These are phyloP conservation scores for Anorthoa munda DNA, from an alignment of 2,888 invertebrate genomes.

Conservation along the genomic window DNA sequence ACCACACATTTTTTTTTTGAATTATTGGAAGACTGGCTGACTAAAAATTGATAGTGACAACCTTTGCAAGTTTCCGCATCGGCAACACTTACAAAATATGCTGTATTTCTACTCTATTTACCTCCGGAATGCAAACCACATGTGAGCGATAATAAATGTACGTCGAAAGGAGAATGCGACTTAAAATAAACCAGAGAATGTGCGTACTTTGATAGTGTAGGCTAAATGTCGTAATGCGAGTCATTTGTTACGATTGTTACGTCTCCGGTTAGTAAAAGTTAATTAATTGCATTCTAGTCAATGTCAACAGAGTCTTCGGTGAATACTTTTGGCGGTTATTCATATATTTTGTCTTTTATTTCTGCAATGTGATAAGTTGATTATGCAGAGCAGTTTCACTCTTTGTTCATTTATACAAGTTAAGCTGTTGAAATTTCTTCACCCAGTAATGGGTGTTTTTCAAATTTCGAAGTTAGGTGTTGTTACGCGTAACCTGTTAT, in stretches of 20 bases:
- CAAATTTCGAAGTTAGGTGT: neutral
- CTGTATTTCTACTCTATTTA: slow-evolving; percentile 14
- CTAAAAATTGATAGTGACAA: neutral
- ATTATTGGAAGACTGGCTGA: neutral
- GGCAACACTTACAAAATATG: neutral
- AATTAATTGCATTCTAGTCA: neutral
- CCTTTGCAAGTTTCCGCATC: slow-evolving; percentile 23
- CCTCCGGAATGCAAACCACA: slow-evolving; percentile 30
- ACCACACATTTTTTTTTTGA: neutral
- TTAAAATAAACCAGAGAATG: slow-evolving; percentile 50
- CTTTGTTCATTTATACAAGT: neutral
- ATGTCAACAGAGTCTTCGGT: slow-evolving; percentile 4
- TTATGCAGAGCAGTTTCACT: neutral
- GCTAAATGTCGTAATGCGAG: slow-evolving; percentile 21
- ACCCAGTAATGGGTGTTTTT: neutral
- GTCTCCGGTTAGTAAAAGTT: slow-evolving; percentile 13
- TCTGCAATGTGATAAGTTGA: neutral
- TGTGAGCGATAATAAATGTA: slow-evolving; percentile 21
- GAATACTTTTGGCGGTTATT: slow-evolving; percentile 18
- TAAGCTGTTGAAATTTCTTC: neutral
- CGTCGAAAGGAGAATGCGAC: slow-evolving; percentile 25
- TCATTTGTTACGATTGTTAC: slow-evolving; percentile 17
- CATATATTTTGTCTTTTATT: slow-evolving; percentile 29
- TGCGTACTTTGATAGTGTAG: slow-evolving; percentile 21
- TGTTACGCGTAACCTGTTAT: neutral